A percentile compares a stretch with the other conserved stretches of the same genome.
Evolutionary conservation across 2,113 vertebrate species (phyloP).

Genomic region (Crotalus viridis): DNA sequence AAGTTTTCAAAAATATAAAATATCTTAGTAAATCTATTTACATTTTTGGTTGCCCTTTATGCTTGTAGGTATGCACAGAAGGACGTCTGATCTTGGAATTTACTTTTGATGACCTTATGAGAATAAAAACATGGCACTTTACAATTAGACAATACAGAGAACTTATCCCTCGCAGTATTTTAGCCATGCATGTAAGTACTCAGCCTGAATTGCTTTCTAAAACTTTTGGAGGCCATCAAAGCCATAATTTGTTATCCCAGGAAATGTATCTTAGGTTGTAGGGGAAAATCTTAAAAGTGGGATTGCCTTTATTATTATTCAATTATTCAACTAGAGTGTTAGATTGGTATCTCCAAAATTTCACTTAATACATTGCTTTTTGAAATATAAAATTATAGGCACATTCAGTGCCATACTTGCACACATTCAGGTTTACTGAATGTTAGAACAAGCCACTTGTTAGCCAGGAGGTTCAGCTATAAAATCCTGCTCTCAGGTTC

Average conservation of each 20-base stretch:
- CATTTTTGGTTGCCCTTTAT: conserved; percentile 54
- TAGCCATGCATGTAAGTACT: conserved; percentile 98
- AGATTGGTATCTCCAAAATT: neutral
- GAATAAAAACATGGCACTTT: conserved; percentile 99
- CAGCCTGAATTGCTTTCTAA: neutral
- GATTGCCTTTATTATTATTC: neutral
- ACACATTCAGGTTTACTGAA: neutral
- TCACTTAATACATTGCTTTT: neutral
- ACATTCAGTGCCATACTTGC: neutral
- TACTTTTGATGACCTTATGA: conserved; percentile 98
- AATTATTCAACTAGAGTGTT: neutral
- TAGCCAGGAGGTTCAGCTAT: neutral
- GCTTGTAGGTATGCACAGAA: conserved; percentile 92
- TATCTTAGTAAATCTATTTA: conserved; percentile 51
- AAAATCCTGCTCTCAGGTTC: neutral
- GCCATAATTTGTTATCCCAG: neutral
- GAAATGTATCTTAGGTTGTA: neutral
- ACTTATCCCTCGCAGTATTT: conserved; percentile 94
- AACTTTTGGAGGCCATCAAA: neutral
- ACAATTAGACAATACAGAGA: conserved; percentile 98
- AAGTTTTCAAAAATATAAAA: conserved; percentile 9
- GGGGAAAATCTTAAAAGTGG: neutral
- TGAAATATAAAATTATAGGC: neutral
- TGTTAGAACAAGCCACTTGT: neutral
- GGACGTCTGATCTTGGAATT: conserved; percentile 98